Base-by-base conservation (phyloP, 2,888 invertebrate species). In the Terebella lapidaria region DNA sequence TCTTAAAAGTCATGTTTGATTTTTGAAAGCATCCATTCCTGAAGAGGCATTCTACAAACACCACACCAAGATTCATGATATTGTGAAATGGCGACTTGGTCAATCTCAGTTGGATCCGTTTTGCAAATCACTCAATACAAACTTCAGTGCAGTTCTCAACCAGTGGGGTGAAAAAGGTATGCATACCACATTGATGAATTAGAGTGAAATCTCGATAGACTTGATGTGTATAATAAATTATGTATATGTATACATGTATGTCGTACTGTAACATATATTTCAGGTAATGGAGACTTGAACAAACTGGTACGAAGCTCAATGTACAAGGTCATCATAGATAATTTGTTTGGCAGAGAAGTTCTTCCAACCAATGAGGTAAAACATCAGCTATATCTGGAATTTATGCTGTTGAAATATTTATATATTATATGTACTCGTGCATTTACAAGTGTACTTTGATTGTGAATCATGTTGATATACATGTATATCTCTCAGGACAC, bases 21-120 rank as follows among this genome's bases (percentile, higher is more conserved):
- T 49, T 49, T 49, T 49, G 10, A 18, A 10, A 49, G 49, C 49
- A 20, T 49, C 49, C 10, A 49, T 49, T 22, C 10, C 49, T 10
- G 18, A 10, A 10, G 49, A 10, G 5, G 10, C 49, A n/a, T 49
- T 49, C 24, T 22, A n/a, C 22, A 24, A 65, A 29, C 68, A 67
- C 58, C 77, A 77, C 61, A 73, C 74, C n/a, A 70, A 68, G 53
- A 67, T 75, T 18, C 75, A 75, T 66, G 74, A 76, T 61, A 67
- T 67, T 28, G 67, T 77, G n/a, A 75, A 76, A 60, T 74, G 73
- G 10, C 63, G 67, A 28, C 68, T 77, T 15, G 71, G 74, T 3
- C 67, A 71, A 2, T 56, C 65, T 1, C 65, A 70, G 4, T 67
- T 75, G 5, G 47, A 63, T 5, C 59, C 61, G 4, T 61, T 74